Evolutionary conservation across 1,140 invertebrate species (phyloP).

Genomic region (Bombus affinis): DNA sequence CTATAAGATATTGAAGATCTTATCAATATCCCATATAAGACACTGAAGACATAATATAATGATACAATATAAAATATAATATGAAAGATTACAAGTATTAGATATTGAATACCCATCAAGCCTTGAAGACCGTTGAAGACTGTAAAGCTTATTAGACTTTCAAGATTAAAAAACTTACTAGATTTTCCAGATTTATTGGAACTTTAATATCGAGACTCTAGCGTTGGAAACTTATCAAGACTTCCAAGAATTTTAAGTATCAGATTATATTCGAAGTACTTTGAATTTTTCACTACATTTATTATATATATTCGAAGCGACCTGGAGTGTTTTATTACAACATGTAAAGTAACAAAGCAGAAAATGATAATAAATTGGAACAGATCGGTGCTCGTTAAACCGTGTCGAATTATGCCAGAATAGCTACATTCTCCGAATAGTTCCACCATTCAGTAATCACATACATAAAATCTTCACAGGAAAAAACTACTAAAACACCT

Average conservation of each 20-base stretch:
- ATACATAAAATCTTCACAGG: too few relatives aligned
- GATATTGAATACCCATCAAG: not conserved
- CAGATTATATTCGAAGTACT: not conserved
- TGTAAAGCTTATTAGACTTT: not conserved
- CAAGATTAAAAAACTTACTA: not conserved
- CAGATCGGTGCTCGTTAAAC: not conserved
- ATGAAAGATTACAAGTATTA: not conserved
- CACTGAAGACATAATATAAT: not conserved
- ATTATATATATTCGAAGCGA: not conserved
- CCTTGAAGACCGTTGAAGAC: not conserved
- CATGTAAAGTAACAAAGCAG: not conserved
- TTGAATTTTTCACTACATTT: not conserved
- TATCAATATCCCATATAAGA: not conserved
- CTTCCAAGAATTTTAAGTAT: not conserved
- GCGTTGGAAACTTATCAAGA: not conserved
- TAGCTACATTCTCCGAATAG: not conserved
- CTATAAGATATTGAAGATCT: not conserved
- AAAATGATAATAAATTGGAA: not conserved
- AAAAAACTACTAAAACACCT: not conserved
- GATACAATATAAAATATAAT: not conserved
- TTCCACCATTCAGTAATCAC: not conserved
- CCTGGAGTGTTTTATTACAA: too few relatives aligned
- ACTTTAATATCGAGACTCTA: not conserved
- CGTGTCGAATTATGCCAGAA: not conserved
- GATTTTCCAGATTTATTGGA: not conserved